Conservation (phyloP, 2,888 invertebrate genomes). For the Habroteleia sp. region DNA sequence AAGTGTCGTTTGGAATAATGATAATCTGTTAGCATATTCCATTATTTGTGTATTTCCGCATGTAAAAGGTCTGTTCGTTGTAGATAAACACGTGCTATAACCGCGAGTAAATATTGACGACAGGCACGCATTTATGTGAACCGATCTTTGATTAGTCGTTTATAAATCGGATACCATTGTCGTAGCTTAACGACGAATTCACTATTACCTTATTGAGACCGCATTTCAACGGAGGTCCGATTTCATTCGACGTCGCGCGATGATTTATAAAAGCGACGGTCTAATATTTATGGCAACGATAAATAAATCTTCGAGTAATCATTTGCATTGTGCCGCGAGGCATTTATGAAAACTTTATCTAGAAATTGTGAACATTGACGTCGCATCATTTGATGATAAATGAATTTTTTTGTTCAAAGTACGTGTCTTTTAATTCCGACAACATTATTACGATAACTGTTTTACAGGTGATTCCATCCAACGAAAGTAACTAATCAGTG, state of each 20-base stretch:
- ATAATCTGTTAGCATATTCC: conserved; percentile 28
- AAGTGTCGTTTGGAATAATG: conserved; percentile 16
- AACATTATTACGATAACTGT: no score
- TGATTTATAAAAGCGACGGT: conserved; percentile 49
- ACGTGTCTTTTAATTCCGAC: no score
- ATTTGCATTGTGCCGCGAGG: conserved; percentile 37
- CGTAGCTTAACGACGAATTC: conserved; percentile 43
- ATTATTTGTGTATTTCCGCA: conserved; percentile 48
- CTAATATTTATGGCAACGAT: conserved; percentile 47
- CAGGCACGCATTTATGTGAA: conserved; percentile 2
- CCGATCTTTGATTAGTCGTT: conserved; percentile 43
- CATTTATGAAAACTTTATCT: conserved; percentile 44
- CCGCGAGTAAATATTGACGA: conserved; percentile 38
- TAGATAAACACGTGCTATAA: conserved; percentile 32
- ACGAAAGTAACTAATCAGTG: no score
- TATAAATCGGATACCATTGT: conserved; percentile 35
- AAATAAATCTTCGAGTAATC: conserved; percentile 44
- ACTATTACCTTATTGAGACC: conserved; percentile 47
- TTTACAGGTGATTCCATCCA: no score
- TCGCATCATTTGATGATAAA: conserved; percentile 23
- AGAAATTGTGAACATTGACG: conserved; percentile 33
- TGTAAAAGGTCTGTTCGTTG: conserved; percentile 20
- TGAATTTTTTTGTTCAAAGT: conserved; percentile 7
- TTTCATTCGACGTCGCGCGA: conserved; percentile 30
- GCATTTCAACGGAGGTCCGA: conserved; percentile 22